phyloP scores from a whole-genome alignment of 2,113 vertebrate species.

The Notarius lentiginosus region DNA sequence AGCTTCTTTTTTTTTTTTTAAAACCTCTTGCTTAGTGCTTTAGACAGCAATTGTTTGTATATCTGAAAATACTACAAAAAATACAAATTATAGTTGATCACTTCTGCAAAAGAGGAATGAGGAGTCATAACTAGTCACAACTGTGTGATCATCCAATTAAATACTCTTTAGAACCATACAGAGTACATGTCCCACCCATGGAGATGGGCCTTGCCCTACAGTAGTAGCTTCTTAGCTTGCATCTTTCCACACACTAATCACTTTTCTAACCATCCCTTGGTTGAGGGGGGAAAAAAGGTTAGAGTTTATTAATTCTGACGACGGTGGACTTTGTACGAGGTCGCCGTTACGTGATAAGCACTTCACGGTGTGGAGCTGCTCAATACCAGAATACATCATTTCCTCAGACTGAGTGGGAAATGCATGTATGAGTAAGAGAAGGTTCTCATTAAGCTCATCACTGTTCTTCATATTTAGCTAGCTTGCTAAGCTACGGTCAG shows the following conservation, averaged over 20 bases:
- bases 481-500: neutral
- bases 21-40: neutral
- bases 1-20: neutral
- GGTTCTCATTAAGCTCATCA: neutral
- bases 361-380: neutral
- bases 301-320: neutral
- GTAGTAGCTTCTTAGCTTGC: neutral
- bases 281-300: neutral
- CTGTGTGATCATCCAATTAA: neutral
- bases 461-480: neutral
- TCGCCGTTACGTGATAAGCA: neutral
- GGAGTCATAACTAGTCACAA: no score
- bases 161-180: neutral
- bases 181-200: neutral
- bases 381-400: neutral
- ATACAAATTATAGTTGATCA: neutral
- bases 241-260: neutral
- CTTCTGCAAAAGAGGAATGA: neutral
- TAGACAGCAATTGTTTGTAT: neutral
- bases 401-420: neutral
- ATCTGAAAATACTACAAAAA: neutral
- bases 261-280: neutral
- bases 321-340: neutral
- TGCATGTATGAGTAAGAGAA: neutral
- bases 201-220: neutral